These are phyloP conservation scores for Microcebus ravelobensis DNA, from an alignment of 2,113 vertebrate species.

Conservation along the genomic window DNA sequence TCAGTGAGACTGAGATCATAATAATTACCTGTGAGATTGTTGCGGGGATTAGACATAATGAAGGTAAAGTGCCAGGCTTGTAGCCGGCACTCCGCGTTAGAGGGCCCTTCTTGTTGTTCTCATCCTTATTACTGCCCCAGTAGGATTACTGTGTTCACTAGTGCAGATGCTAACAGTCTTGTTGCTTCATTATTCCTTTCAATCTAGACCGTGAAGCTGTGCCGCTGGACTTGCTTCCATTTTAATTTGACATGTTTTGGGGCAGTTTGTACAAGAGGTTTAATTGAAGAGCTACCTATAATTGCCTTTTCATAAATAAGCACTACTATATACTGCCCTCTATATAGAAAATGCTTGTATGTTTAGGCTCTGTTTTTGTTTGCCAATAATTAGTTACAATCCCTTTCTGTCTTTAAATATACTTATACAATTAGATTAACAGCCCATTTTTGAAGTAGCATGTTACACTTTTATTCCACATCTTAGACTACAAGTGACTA, in stretches of 20 bases:
- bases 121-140: background rate
- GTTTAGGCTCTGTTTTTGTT: background rate
- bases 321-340: background rate
- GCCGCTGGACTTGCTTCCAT: background rate
- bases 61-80: background rate
- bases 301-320: background rate
- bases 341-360: background rate
- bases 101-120: background rate
- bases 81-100: background rate
- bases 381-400: background rate
- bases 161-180: background rate
- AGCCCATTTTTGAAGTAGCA: background rate
- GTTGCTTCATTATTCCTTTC: background rate
- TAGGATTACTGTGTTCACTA: background rate
- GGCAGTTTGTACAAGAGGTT: background rate
- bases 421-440: background rate
- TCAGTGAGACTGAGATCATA: background rate
- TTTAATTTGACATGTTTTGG: background rate
- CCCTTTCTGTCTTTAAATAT: background rate
- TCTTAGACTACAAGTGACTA: constrained; percentile 1
- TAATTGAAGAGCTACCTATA: background rate
- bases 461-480: background rate
- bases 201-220: background rate
- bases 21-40: background rate
- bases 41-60: background rate